Percentiles rank a stretch among this genome's conserved stretches.
phyloP scores from a whole-genome alignment of 2,113 vertebrate genomes.

The Ploceus nigricollis region DNA sequence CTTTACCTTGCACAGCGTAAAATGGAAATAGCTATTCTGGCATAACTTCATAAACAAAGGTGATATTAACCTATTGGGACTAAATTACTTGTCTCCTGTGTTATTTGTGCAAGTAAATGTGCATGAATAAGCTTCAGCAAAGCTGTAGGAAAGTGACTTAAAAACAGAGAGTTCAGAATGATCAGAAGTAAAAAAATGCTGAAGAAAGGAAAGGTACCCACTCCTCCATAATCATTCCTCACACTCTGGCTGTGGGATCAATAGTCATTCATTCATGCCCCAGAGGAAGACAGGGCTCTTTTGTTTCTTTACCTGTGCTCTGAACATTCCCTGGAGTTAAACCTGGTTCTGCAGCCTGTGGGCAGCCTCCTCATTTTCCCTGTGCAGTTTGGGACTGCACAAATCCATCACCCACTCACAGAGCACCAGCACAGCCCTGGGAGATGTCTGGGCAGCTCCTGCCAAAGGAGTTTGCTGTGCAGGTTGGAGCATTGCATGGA shows the following conservation, averaged over 20 bases:
- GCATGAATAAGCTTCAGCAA: neutral
- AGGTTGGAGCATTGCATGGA: neutral
- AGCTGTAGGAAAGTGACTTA: neutral
- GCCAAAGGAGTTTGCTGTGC: neutral
- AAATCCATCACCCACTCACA: neutral
- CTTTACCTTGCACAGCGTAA: conserved; percentile 29
- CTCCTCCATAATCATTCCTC: neutral
- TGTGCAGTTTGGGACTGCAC: neutral
- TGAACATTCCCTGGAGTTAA: neutral
- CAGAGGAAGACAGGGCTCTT: neutral
- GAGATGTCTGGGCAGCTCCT: neutral
- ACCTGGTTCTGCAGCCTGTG: neutral
- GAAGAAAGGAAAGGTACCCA: neutral
- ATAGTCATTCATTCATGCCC: neutral
- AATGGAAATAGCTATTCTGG: conserved; percentile 28
- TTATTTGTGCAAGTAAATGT: neutral
- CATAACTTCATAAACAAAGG: conserved; percentile 24
- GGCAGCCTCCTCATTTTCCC: neutral
- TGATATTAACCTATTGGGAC: neutral
- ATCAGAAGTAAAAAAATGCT: neutral
- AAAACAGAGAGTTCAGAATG: neutral
- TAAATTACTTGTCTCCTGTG: neutral
- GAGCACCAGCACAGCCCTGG: neutral
- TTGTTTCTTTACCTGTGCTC: neutral
- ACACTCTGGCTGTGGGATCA: neutral